Evolutionary conservation across 2,888 invertebrate genomes (phyloP).

Genomic region (Spatulosminthurus flaviceps): DNA sequence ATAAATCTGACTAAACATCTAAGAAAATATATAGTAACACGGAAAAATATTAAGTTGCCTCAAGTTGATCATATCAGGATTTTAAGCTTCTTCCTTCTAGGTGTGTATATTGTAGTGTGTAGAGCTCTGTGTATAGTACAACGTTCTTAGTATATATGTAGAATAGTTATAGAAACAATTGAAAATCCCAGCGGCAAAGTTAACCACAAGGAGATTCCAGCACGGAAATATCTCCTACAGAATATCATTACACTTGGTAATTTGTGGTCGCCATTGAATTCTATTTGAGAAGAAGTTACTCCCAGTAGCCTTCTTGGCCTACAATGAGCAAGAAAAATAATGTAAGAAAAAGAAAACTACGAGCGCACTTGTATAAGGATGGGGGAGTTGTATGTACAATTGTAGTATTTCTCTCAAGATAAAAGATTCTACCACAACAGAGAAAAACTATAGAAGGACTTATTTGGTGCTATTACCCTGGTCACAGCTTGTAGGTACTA

Average conservation of each 20-base stretch:
- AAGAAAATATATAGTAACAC: too few relatives aligned
- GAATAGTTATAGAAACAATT: too few relatives aligned
- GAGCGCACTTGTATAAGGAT: too few relatives aligned
- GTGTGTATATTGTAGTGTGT: too few relatives aligned
- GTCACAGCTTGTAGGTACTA: background rate
- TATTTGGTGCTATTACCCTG: background rate
- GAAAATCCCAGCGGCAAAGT: background rate
- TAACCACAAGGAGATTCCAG: constrained; percentile 10
- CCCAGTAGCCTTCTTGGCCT: constrained; percentile 11
- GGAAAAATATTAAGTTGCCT: too few relatives aligned
- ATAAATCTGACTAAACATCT: too few relatives aligned
- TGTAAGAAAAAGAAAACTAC: background rate
- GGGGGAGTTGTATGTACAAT: too few relatives aligned
- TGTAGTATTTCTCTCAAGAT: too few relatives aligned
- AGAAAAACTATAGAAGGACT: background rate
- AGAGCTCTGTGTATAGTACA: too few relatives aligned
- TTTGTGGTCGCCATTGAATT: constrained; percentile 11
- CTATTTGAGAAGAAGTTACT: background rate
- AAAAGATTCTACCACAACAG: background rate
- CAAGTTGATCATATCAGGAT: too few relatives aligned
- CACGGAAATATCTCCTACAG: background rate
- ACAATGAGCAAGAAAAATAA: background rate
- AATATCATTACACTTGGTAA: background rate
- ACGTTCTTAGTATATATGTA: background rate
- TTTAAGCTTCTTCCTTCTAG: too few relatives aligned